Evolutionary conservation across 2,113 vertebrate genomes (phyloP), one percentile per base, ranked within the genome.

Genomic region (Carassius auratus): DNA sequence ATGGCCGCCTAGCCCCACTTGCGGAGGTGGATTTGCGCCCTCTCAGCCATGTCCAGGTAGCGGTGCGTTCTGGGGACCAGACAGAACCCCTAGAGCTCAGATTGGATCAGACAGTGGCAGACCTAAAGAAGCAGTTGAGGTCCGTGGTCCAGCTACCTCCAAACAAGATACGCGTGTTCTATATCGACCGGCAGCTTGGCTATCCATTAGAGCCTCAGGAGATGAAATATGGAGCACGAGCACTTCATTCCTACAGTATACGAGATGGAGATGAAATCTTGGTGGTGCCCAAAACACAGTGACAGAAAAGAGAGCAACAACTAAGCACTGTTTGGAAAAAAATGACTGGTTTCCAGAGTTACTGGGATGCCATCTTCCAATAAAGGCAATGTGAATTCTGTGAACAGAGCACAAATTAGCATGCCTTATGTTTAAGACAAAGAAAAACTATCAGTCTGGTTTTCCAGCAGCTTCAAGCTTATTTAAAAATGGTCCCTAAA

Each of bases 231-330:
- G 95, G 96, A 91, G 93, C 92, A 0, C 94, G 98, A 66, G 97
- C 96, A 0, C 93, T 99, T 83, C 98, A 99, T 83, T 99, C 96
- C 13, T 99, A 97, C 33, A 94, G 96, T 90, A 98, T 99, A 87
- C 95, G 94, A 23, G 98, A 99, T 84, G 98, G 98, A 19, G 97
- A 98, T 74, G 97, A 99, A 94, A 97, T 99, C 78, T 96, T 96
- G 0, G 96, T 99, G 71, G 96, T 97, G 87, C 96, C 96, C 80
- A 97, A 96, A 87, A 94, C 91, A 84, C 96, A 97, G 91, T 96
- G 94, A 88, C 93, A 14, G 36, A 73, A 73, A 42, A 73, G 69
- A 71, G 38, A 33, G 15, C 23, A 55, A 55, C 75, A 76, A n/a
- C 15, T 33, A 12, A n/a, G 57, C 23, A n/a, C 36, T 48, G 8